Evolutionary conservation across 2,797 vertebrate genomes (phyloP).

Genomic region (Helarctos malayanus): DNA sequence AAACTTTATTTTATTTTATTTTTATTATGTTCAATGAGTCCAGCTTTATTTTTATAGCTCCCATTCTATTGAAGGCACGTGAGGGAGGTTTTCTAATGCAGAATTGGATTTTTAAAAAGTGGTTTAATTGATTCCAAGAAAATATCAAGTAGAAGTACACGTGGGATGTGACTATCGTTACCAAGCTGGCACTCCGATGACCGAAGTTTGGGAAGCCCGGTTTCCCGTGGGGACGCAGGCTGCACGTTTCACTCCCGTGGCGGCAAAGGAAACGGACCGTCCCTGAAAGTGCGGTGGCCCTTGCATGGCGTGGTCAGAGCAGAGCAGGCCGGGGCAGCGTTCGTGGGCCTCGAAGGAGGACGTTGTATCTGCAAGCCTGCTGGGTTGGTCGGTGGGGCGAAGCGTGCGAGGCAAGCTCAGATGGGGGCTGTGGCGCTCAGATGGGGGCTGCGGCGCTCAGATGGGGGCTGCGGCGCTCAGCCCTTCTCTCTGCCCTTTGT

Average conservation of each 20-base stretch:
- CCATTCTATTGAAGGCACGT: background rate
- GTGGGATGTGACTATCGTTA: background rate
- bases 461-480: background rate
- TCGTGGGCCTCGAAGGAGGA: fast-evolving
- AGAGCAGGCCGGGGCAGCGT: background rate
- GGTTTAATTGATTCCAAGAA: background rate
- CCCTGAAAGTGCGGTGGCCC: background rate
- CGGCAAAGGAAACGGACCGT: background rate
- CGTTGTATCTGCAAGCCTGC: background rate
- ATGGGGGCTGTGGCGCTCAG: background rate
- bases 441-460: background rate
- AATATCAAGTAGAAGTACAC: background rate
- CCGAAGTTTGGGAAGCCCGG: background rate
- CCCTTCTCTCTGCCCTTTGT: conserved; percentile 47
- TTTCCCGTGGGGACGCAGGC: background rate
- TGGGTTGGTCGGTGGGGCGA: background rate
- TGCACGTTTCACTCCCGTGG: too few species aligned
- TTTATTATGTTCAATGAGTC: too few species aligned
- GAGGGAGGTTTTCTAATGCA: background rate
- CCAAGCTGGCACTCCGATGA: background rate
- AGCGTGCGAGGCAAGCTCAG: fast-evolving
- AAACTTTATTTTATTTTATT: too few species aligned
- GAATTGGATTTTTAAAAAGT: background rate
- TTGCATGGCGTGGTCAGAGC: background rate
- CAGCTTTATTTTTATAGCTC: background rate